Evolutionary conservation across 2,113 vertebrate species (phyloP).

Genomic region (Epinephelus fuscoguttatus): DNA sequence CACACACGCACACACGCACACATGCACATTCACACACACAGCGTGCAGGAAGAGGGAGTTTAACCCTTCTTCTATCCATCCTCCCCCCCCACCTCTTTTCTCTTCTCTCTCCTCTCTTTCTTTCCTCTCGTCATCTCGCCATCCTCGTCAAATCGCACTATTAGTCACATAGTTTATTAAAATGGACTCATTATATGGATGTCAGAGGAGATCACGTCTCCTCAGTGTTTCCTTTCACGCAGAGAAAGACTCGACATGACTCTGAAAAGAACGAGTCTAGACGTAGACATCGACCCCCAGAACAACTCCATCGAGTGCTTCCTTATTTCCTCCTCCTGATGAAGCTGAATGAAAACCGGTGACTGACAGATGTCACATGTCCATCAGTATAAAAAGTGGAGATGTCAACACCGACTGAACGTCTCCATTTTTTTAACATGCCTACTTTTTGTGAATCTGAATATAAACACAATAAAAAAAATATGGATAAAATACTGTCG

Average conservation of each 20-base stretch:
- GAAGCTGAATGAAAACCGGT: conserved; percentile 7
- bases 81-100: conserved; percentile 19
- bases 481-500: neutral
- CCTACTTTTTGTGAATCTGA: neutral
- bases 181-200: conserved; percentile 74
- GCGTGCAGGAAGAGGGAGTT: conserved; percentile 86
- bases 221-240: conserved; percentile 58
- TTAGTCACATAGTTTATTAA: conserved; percentile 79
- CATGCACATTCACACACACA: conserved; percentile 30
- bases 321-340: neutral
- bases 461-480: neutral
- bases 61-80: conserved; percentile 89
- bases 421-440: neutral
- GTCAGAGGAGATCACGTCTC: conserved; percentile 73
- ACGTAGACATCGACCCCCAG: conserved; percentile 10
- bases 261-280: conserved; percentile 39
- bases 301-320: conserved; percentile 27
- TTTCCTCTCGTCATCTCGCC: conserved; percentile 55
- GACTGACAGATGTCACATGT: conserved; percentile 10
- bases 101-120: conserved; percentile 19
- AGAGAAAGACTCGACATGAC: conserved; percentile 41
- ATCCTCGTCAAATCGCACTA: conserved; percentile 71
- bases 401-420: neutral
- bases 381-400: neutral
- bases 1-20: conserved; percentile 30